Percentiles rank a stretch among this genome's conserved stretches.
These are phyloP conservation scores for Leptinotarsa rubiginosa DNA, from an alignment of 2,888 invertebrate genomes.

Conservation along the genomic window DNA sequence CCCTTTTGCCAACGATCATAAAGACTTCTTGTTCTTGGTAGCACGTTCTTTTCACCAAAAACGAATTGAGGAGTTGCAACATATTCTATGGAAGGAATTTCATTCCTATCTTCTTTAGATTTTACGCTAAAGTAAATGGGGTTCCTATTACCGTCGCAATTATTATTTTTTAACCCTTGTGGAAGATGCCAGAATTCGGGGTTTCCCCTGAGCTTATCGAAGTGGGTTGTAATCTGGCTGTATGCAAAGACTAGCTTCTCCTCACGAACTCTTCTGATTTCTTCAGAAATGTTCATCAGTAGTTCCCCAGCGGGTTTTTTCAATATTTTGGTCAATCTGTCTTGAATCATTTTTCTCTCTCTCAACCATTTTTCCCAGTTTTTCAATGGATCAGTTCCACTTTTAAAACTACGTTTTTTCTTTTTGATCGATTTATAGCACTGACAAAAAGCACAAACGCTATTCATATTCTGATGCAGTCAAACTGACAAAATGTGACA, in stretches of 20 bases:
- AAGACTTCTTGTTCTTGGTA: slow-evolving; percentile 28
- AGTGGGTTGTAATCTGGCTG: slow-evolving; percentile 56
- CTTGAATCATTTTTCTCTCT: slow-evolving; percentile 53
- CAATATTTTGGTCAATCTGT: slow-evolving; percentile 48
- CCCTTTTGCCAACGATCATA: slow-evolving; percentile 54
- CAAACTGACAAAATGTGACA: slow-evolving; percentile 6
- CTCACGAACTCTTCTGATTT: slow-evolving; percentile 54
- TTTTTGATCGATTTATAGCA: neutral
- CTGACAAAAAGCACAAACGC: slow-evolving; percentile 3
- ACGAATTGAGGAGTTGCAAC: slow-evolving; percentile 55
- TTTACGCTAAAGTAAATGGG: slow-evolving; percentile 54
- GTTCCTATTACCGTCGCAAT: slow-evolving; percentile 24
- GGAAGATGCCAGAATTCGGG: slow-evolving; percentile 61
- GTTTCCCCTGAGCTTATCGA: slow-evolving; percentile 61
- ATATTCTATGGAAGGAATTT: slow-evolving; percentile 57
- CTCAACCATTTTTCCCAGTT: slow-evolving; percentile 61
- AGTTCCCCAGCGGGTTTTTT: slow-evolving; percentile 52
- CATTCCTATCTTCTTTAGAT: slow-evolving; percentile 54
- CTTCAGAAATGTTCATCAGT: slow-evolving; percentile 57
- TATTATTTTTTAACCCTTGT: slow-evolving; percentile 46
- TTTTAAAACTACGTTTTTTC: neutral
- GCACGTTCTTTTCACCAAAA: slow-evolving; percentile 46
- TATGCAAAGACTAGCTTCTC: slow-evolving; percentile 56
- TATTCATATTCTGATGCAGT: neutral
- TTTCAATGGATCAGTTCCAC: slow-evolving; percentile 36